Evolutionary conservation across 2,888 invertebrate species (phyloP).

Genomic region (Diaphora mendica): DNA sequence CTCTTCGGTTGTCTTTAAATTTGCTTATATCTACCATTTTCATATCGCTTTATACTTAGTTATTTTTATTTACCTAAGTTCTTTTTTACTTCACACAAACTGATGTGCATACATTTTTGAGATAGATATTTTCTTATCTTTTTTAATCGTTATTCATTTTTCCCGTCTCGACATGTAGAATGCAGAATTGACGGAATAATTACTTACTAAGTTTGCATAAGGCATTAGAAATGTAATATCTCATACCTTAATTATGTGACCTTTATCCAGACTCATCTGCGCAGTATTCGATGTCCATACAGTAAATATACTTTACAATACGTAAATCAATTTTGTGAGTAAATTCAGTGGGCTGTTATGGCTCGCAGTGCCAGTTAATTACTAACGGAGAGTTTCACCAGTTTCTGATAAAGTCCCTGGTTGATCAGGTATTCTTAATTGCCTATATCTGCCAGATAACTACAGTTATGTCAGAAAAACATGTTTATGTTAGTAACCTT

Average conservation of each 20-base stretch:
- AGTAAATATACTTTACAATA: neutral
- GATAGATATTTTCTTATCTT: neutral
- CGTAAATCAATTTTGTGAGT: slow-evolving; percentile 50
- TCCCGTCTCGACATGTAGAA: neutral
- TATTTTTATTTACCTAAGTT: neutral
- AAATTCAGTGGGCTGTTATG: slow-evolving; percentile 70
- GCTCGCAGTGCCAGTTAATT: slow-evolving; percentile 37
- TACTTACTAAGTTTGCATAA: neutral
- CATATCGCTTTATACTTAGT: neutral
- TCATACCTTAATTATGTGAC: no score
- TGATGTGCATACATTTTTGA: neutral
- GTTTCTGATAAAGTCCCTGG: no score
- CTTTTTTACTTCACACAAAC: neutral
- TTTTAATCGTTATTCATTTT: neutral
- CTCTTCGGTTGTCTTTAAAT: neutral
- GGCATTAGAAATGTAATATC: no score
- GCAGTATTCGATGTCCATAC: neutral
- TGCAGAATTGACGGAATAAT: neutral
- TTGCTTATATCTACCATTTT: neutral
- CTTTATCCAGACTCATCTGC: no score
- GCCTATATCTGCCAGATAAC: no score
- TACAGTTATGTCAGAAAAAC: no score
- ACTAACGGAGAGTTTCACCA: neutral
- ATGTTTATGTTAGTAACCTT: no score
- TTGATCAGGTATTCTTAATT: no score